Conservation (phyloP, 2,797 vertebrate genomes). For the Darevskia mixta region DNA sequence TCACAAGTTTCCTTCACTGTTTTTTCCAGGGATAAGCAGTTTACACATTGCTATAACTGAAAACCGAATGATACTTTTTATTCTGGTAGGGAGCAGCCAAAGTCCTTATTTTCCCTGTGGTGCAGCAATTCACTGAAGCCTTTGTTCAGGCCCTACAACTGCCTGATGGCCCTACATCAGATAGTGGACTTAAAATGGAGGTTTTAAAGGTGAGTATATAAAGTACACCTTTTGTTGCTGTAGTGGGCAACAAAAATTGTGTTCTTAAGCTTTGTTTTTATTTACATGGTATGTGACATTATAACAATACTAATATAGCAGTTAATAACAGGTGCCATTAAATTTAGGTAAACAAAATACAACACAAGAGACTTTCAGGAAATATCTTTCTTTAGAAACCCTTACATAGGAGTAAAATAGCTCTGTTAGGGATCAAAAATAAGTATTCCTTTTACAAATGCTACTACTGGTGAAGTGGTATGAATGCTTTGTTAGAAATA, state of each 20-base stretch:
- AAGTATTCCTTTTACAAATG: not conserved
- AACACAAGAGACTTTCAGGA: not conserved
- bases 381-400: not conserved
- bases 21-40: rapidly evolving
- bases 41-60: not conserved
- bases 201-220: slow-evolving; percentile 89
- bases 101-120: slow-evolving; percentile 95
- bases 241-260: slow-evolving; percentile 10
- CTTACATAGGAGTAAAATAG: not conserved
- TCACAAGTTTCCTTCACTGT: not conserved
- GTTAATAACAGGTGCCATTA: not conserved
- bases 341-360: not conserved
- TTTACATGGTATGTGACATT: not conserved
- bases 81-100: slow-evolving; percentile 91
- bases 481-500: not conserved
- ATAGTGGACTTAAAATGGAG: slow-evolving; percentile 98
- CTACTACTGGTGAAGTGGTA: not conserved
- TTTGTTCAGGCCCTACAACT: slow-evolving; percentile 97
- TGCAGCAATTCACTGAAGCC: slow-evolving; percentile 97
- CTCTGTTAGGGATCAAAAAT: not conserved
- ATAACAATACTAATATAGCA: not conserved
- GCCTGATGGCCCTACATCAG: slow-evolving; percentile 93
- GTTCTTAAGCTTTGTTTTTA: rapidly evolving
- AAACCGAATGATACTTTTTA: slow-evolving; percentile 32
- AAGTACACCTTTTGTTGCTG: not conserved